Evolutionary conservation across 1,140 invertebrate genomes (phyloP), one percentile per base, ranked within the genome.

Genomic region (Callitettix versicolor): DNA sequence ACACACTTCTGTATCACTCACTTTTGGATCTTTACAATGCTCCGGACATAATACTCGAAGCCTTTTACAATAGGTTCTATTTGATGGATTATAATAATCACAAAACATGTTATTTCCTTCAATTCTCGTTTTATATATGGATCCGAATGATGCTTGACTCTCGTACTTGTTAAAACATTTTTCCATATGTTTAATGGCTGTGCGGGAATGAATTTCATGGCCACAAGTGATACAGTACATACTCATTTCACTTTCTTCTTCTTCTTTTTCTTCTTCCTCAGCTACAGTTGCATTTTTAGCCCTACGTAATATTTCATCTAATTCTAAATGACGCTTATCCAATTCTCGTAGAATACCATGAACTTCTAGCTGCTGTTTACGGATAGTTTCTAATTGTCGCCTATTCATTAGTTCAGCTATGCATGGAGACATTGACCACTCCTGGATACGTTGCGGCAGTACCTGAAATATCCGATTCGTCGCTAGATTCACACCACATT

Each of bases 161-260:
- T 99, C 96, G 70, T 95, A 93, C 79, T 96, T 96, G 61, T 94
- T 90, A 66, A 93, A 95, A 70, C 91, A 95, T 64, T 92, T 91
- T 70, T 94, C 91, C 86, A 94, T 91, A 63, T 95, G 95, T 65
- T 91, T 91, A 6, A 96, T 82, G 1, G 91, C 92, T 1, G 85
- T 89, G 33, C 83, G 75, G 1, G 86, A 86, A 66, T 89, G 85
- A 46, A 97, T 85, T 71, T 96, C 92, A 68, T 91, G 89, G 0
- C 94, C 94, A 73, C 94, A 98, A 0, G 94, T 96, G 12, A 98
- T 91, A 70, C 95, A 98, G 65, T 95, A 95, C 76, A 91, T 88
- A 49, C 84, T 91, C 59, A 85, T 85, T 64, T 95, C 90, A 66
- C 91, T 87, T 12, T 80, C 79, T 50, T 86, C 79, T 67, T 69